phyloP scores from a whole-genome alignment of 1,140 invertebrate genomes.

The Heliconius hermathena region DNA sequence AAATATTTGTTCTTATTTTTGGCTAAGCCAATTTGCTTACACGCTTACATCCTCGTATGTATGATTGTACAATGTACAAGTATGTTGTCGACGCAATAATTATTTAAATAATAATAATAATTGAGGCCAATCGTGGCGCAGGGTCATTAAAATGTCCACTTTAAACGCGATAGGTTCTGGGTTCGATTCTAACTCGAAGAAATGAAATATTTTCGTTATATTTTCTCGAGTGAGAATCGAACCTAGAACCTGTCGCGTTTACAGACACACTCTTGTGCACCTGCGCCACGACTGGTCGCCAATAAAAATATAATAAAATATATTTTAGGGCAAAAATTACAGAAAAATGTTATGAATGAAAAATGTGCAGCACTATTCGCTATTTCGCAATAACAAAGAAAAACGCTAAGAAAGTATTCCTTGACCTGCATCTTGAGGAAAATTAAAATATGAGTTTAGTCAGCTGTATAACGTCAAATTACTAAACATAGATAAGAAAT shows the following conservation, averaged over 20 bases:
- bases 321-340: neutral
- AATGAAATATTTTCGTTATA: no score
- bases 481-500: neutral
- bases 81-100: no score
- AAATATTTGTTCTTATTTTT: neutral
- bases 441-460: constrained; percentile 31
- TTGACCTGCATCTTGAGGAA: constrained; percentile 39
- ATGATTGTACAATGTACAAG: neutral
- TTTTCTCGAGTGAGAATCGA: no score
- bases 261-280: no score
- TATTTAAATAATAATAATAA: no score
- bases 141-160: no score
- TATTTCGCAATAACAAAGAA: constrained; percentile 9
- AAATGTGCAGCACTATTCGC: neutral
- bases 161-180: no score
- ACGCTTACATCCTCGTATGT: neutral
- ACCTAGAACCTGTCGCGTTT: no score
- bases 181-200: no score
- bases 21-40: neutral
- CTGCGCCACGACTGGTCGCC: no score
- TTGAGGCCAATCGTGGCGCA: no score
- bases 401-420: constrained; percentile 37
- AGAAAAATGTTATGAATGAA: neutral
- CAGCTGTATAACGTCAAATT: constrained; percentile 12
- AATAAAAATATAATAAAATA: no score